Evolutionary conservation across 2,797 vertebrate genomes (phyloP), one percentile per base, ranked within the genome.

Genomic region (Platalea minor): DNA sequence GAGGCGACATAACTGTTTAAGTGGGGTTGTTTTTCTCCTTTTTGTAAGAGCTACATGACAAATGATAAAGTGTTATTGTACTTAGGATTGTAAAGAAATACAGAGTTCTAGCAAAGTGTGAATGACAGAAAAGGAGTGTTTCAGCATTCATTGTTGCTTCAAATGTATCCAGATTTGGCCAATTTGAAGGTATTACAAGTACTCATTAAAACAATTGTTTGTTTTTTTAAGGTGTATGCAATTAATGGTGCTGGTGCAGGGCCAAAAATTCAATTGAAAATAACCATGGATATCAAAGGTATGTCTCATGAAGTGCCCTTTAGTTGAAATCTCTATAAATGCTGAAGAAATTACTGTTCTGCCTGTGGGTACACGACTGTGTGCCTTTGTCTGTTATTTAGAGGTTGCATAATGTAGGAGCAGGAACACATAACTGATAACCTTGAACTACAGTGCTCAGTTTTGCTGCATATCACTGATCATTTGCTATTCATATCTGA

Each of bases 221-320:
- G 9, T 3, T 41, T 79, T 92, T 97, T 98, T 85, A 93, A 99
- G 99, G 98, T 99, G 88, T 99, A 99, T 95, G 99, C 99, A 33
- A 98, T 98, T 91, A 99, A 99, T 48, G 97, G 98, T 54, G 99
- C 99, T 56, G 99, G 99, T 35, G 97, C 98, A 74, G 99, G 99
- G 9, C 99, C 99, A 88, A 99, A 99, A 92, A 98, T 98, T 79
- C 98, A 98, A 81, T 97, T 99, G 95, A 98, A 98, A 95, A 98
- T 99, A 97, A 99, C 98, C 21, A 99, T 99, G 97, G 99, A 98
- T 95, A 99, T 99, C 93, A 99, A 98, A 99, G 99, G 99, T 99
- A 98, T 74, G 85, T 80, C 59, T 53, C 60, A 59, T 29, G 43
- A 91, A 35, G 14, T 74, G 21, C 4, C 9, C 31, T 77, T 37